Evolutionary conservation across 2,888 invertebrate species (phyloP).

Genomic region (Microdon myrmicae): DNA sequence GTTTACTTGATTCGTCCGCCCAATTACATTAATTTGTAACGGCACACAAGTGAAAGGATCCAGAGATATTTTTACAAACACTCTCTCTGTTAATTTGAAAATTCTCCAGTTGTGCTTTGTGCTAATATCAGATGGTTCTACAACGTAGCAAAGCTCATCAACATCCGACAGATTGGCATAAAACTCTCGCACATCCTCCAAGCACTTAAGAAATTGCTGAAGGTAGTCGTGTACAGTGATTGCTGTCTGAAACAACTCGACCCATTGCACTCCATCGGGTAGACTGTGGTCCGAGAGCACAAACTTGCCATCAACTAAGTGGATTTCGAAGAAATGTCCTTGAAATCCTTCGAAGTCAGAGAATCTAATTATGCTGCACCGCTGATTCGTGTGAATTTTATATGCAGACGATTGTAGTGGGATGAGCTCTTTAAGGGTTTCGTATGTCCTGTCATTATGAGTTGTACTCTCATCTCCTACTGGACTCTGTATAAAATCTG

Average conservation of each 20-base stretch:
- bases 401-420: conserved; percentile 56
- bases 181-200: conserved; percentile 61
- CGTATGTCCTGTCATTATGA: not conserved
- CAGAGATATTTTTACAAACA: conserved; percentile 61
- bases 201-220: conserved; percentile 55
- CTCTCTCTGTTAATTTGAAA: conserved; percentile 61
- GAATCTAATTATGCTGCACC: conserved; percentile 56
- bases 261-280: conserved; percentile 58
- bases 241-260: conserved; percentile 53
- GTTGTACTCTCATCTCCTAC: not conserved
- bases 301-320: conserved; percentile 12
- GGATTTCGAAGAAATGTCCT: conserved; percentile 59
- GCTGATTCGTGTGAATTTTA: conserved; percentile 55
- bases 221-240: conserved; percentile 48
- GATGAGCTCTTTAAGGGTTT: conserved; percentile 54
- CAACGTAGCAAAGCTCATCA: conserved; percentile 64
- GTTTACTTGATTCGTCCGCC: conserved; percentile 63
- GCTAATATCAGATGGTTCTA: conserved; percentile 59
- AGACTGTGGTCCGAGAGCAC: conserved; percentile 59
- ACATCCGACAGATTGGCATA: conserved; percentile 60
- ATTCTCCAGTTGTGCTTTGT: conserved; percentile 62
- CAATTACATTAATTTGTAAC: conserved; percentile 60
- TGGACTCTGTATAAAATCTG: conserved; percentile 21
- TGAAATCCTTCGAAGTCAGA: conserved; percentile 57
- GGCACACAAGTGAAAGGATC: conserved; percentile 63